Percentiles rank a stretch among this genome's conserved stretches.
Evolutionary conservation across 2,888 invertebrate genomes (phyloP).

Genomic region (Perizoma flavofasciatum): DNA sequence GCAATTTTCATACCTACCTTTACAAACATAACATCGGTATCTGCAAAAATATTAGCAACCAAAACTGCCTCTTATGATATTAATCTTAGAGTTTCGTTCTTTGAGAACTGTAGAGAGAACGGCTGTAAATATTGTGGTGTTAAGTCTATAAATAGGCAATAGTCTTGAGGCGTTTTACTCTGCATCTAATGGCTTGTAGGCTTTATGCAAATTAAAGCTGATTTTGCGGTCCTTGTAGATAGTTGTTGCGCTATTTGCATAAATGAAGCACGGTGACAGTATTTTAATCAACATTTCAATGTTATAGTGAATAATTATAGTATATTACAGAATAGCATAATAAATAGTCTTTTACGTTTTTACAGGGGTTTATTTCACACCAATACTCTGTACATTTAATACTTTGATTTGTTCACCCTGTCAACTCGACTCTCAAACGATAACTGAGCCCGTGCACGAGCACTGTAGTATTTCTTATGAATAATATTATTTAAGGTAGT

Average conservation of each 20-base stretch:
- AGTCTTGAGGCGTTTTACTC: constrained; percentile 65
- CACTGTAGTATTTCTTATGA: too few species aligned
- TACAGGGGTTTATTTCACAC: too few species aligned
- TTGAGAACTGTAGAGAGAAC: background rate
- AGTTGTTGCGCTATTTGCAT: too few species aligned
- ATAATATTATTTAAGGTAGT: too few species aligned
- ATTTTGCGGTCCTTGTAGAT: constrained; percentile 42
- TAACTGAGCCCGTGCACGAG: too few species aligned
- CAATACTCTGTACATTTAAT: too few species aligned
- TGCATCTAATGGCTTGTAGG: constrained; percentile 67
- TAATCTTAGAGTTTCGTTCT: background rate
- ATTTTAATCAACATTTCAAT: too few species aligned
- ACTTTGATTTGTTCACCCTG: too few species aligned
- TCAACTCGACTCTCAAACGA: too few species aligned
- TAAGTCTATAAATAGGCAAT: constrained; percentile 65
- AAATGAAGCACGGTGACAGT: constrained; percentile 35
- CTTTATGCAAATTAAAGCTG: constrained; percentile 65
- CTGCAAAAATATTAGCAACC: background rate
- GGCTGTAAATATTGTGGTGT: constrained; percentile 29
- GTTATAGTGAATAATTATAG: too few species aligned
- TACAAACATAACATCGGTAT: constrained; percentile 2
- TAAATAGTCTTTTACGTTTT: too few species aligned
- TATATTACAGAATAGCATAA: too few species aligned
- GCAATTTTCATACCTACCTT: constrained; percentile 11
- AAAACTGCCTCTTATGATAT: background rate